Conservation (phyloP, 2,888 invertebrate genomes). For the Drosophila algonquin region DNA sequence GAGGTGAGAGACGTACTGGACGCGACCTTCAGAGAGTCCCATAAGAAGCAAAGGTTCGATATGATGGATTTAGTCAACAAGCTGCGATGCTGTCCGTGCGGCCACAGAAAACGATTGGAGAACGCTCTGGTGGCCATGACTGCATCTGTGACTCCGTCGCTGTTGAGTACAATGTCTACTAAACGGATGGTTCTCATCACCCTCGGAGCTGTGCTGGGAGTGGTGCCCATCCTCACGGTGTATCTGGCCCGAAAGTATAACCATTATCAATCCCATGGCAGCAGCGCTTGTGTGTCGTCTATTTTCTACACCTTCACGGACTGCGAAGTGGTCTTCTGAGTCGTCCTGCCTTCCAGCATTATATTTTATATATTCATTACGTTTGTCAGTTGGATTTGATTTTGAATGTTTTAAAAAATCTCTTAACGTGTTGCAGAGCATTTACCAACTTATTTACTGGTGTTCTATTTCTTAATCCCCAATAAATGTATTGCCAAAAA, state of each 20-base stretch:
- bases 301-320: slow-evolving; percentile 55
- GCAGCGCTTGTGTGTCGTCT: slow-evolving; percentile 49
- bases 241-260: slow-evolving; percentile 55
- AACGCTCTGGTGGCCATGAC: too few species aligned
- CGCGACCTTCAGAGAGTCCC: slow-evolving; percentile 53
- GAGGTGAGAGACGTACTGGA: slow-evolving; percentile 51
- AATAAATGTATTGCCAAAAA: too few species aligned
- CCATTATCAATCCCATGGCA: slow-evolving; percentile 52
- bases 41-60: slow-evolving; percentile 39
- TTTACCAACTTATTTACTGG: not conserved
- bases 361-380: not conserved
- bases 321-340: slow-evolving; percentile 50
- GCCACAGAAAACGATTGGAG: slow-evolving; percentile 44
- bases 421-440: not conserved
- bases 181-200: not conserved
- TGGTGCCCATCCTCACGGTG: slow-evolving; percentile 44
- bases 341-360: too few species aligned
- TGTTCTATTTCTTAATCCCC: not conserved
- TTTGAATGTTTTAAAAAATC: not conserved
- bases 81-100: slow-evolving; percentile 63
- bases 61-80: slow-evolving; percentile 48
- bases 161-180: not conserved
- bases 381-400: not conserved
- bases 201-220: slow-evolving; percentile 35
- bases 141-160: too few species aligned